Evolutionary conservation across 2,113 vertebrate genomes (phyloP), one percentile per base, ranked within the genome.

Genomic region (Tor tambroides): DNA sequence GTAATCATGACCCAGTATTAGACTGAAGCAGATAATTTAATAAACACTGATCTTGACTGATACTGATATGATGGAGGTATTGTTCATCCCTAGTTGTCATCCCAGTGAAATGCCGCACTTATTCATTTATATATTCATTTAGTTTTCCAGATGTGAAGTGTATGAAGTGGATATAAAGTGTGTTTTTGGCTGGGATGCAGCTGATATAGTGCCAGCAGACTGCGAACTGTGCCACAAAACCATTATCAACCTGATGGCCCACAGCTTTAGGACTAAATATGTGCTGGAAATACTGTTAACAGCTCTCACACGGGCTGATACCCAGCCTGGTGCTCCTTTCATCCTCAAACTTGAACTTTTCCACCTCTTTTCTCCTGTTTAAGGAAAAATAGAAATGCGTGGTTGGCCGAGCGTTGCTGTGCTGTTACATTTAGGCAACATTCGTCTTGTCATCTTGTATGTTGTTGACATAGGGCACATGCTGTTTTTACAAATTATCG

Each of bases 201-300:
- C n/a, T 75, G 38, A 75, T 75, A 6, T 26, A 14, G 38, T 75
- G 72, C 35, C 35, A 75, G 65, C 21, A 41, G 35, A 74, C 35
- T 19, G 12, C 2, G 1, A 49, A 74, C 19, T 14, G 35, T 28
- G 41, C 41, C 74, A 51, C 43, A 51, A 28, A 77, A 77, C 43
- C 41, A 77, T 49, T 77, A 28, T 77, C 43, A 51, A 21, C 71
- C 71, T 74, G 21, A 74, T 43, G 21, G 30, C 67, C 6, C 3
- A 35, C 32, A 71, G 19, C 7, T 21, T 35, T 9, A 54, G 1
- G 51, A 54, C 51, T 54, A 19, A 35, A 71, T 71, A 71, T 35
- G 17, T 35, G 67, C 67, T 71, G 67, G 71, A 74, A 74, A 74
- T 14, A 41, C 71, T 41, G 35, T 74, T 74, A 38, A 74, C 71